Conservation (phyloP, 37 sponge, comb jelly and placozoan species). For the Lycopodina hypogea region DNA sequence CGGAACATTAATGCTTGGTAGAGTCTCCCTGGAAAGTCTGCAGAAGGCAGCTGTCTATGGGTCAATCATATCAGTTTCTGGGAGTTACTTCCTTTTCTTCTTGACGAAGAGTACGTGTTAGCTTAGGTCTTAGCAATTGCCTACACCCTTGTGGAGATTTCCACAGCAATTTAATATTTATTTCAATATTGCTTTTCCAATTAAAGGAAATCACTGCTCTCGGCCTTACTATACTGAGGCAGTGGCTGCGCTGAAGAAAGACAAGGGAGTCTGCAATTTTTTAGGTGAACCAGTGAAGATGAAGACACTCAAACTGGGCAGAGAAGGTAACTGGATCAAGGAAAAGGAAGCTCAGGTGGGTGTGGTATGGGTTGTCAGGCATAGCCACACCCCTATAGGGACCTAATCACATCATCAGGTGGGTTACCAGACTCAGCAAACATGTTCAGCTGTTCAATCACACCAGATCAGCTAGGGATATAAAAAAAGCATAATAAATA, state of each 20-base stretch:
- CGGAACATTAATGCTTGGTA: slow-evolving; percentile 20
- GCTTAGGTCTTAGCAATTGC: not conserved
- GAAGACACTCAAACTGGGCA: slow-evolving; percentile 33
- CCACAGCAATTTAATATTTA: too few relatives aligned
- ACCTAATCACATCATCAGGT: too few relatives aligned
- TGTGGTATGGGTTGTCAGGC: too few relatives aligned
- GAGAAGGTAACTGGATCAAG: slow-evolving; percentile 39
- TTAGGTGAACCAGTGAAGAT: slow-evolving; percentile 62
- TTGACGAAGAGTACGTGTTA: slow-evolving; percentile 46
- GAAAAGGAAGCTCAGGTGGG: slow-evolving; percentile 47
- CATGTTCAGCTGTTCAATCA: too few relatives aligned
- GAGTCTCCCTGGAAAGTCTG: slow-evolving; percentile 39
- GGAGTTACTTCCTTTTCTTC: slow-evolving; percentile 56
- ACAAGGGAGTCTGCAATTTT: slow-evolving; percentile 23
- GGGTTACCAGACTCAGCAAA: too few relatives aligned
- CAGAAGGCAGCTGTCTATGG: slow-evolving; percentile 64
- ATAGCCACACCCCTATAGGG: too few relatives aligned
- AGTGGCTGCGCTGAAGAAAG: slow-evolving; percentile 35
- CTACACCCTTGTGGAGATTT: not conserved
- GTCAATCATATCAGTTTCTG: slow-evolving; percentile 56
- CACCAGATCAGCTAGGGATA: too few relatives aligned
- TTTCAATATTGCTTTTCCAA: not conserved
- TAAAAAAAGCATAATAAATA: too few relatives aligned
- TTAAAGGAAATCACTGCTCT: slow-evolving; percentile 40
- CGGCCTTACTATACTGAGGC: slow-evolving; percentile 53